Evolutionary conservation across 2,113 vertebrate species (phyloP).

Genomic region (Salvelinus sp.): DNA sequence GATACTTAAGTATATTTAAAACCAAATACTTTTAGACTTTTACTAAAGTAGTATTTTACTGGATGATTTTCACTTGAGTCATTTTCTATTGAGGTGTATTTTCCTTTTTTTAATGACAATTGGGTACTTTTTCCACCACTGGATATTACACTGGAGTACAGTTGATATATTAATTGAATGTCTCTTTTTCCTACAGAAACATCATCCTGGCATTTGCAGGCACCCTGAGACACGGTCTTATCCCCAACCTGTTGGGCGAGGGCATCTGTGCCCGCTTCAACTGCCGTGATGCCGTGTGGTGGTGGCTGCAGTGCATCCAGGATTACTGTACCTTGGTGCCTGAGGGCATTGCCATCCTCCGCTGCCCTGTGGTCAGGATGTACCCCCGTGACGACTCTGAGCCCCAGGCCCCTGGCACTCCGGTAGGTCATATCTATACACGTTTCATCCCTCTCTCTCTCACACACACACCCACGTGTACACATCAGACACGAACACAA

Average conservation of each 20-base stretch:
- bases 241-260: constrained; percentile 93
- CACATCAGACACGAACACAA: too few relatives aligned
- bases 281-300: constrained; percentile 97
- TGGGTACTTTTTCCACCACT: too few relatives aligned
- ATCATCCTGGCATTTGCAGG: constrained; percentile 91
- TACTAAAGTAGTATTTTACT: too few relatives aligned
- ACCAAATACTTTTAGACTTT: too few relatives aligned
- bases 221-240: constrained; percentile 91
- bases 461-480: too few relatives aligned
- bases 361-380: constrained; percentile 87
- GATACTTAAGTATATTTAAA: too few relatives aligned
- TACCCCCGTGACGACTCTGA: constrained; percentile 86
- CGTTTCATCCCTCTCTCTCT: too few relatives aligned
- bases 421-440: constrained; percentile 61
- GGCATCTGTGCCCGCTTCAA: constrained; percentile 88
- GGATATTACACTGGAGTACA: background rate
- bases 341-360: constrained; percentile 83
- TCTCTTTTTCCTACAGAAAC: constrained; percentile 72
- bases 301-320: constrained; percentile 98
- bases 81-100: too few relatives aligned
- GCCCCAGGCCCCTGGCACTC: constrained; percentile 72
- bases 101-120: too few relatives aligned
- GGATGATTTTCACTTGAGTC: too few relatives aligned
- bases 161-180: background rate
- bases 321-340: constrained; percentile 86